Evolutionary conservation across 2,113 vertebrate species (phyloP).

Genomic region (Mirza zaza): DNA sequence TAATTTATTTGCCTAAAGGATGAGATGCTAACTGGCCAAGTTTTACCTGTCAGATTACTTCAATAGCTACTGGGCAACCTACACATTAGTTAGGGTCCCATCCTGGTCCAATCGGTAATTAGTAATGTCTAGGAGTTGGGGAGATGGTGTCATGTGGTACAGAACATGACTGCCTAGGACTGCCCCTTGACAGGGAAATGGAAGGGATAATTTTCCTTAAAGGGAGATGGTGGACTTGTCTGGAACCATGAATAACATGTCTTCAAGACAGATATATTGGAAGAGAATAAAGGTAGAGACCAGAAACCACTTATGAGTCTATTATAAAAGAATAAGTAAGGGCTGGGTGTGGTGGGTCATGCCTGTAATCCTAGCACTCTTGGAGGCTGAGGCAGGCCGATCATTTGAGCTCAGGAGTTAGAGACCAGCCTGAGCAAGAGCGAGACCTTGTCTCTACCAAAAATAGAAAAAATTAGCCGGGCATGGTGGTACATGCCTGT

Average conservation of each 20-base stretch:
- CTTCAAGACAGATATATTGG: neutral
- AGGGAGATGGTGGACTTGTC: neutral
- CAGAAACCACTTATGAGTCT: neutral
- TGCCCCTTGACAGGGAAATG: neutral
- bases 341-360: no score
- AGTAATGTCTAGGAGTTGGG: neutral
- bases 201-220: neutral
- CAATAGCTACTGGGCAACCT: neutral
- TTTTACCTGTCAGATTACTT: neutral
- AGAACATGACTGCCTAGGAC: neutral
- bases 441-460: no score
- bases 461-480: no score
- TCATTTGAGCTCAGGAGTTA: no score
- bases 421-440: no score
- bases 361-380: no score
- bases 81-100: neutral
- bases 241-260: neutral
- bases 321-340: neutral
- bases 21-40: neutral
- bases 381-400: no score
- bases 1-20: conserved; percentile 9
- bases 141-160: neutral
- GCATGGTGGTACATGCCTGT: no score
- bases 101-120: neutral
- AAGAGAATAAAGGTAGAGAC: neutral